Conservation (phyloP, 2,113 vertebrate genomes). For the Eira barbara region DNA sequence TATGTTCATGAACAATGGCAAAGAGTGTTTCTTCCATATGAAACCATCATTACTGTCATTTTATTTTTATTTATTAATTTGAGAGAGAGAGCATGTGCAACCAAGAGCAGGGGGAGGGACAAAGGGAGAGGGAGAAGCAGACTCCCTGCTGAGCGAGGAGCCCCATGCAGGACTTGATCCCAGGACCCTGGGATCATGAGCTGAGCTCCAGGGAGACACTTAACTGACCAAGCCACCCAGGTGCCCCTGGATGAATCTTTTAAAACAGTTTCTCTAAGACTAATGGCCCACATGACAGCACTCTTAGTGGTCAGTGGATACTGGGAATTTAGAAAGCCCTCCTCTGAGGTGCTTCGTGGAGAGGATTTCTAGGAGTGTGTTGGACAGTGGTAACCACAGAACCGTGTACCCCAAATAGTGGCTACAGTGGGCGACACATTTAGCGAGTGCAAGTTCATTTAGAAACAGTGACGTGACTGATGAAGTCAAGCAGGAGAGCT, state of each 20-base stretch:
- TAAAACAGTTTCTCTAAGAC: background rate
- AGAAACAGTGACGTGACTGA: background rate
- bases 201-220: background rate
- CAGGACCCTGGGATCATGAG: background rate
- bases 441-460: background rate
- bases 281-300: no score
- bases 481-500: background rate
- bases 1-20: background rate
- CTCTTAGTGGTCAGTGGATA: background rate
- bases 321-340: background rate
- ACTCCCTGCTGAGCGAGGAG: background rate
- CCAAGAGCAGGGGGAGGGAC: background rate
- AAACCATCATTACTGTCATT: background rate
- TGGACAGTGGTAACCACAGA: background rate
- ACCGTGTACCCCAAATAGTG: background rate
- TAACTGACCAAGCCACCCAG: background rate
- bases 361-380: background rate
- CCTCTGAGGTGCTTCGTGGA: background rate
- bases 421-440: background rate
- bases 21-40: background rate
- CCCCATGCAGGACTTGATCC: accelerated
- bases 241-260: background rate
- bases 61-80: background rate
- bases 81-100: background rate
- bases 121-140: background rate